These are phyloP conservation scores for Sebastes oblongus DNA, from an alignment of 2,797 vertebrate species.

Conservation along the genomic window DNA sequence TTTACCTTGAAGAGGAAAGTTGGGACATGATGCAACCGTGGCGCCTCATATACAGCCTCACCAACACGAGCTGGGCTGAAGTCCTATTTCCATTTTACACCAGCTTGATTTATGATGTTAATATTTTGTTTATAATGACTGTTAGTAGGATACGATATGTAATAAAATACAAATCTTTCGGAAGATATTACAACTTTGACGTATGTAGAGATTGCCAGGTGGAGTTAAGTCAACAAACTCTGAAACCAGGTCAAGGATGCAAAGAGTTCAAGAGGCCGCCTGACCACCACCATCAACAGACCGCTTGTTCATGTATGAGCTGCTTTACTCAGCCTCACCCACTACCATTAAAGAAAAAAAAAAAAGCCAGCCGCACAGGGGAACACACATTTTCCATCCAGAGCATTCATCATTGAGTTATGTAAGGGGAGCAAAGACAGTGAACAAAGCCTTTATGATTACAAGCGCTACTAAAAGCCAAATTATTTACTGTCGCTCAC, in stretches of 20 bases:
- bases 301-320: not conserved
- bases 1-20: conserved; percentile 21
- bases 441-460: conserved; percentile 2
- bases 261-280: conserved; percentile 3
- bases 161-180: not conserved
- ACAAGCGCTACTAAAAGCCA: conserved; percentile 7
- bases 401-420: conserved; percentile 21
- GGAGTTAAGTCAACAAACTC: conserved; percentile 34
- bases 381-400: not conserved
- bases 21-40: not conserved
- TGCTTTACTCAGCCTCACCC: not conserved
- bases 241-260: conserved; percentile 40
- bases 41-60: not conserved
- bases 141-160: not conserved
- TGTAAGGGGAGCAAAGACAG: conserved; percentile 17
- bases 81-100: not conserved
- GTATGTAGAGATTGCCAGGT: not conserved
- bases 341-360: not conserved
- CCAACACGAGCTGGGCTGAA: not conserved
- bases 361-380: not conserved
- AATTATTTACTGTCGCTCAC: conserved; percentile 20
- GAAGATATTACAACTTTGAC: not conserved
- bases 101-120: not conserved
- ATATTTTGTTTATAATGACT: not conserved
- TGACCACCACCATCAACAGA: conserved; percentile 24